Conservation (phyloP, 2,797 vertebrate species). For the Peromyscus melanophrys region DNA sequence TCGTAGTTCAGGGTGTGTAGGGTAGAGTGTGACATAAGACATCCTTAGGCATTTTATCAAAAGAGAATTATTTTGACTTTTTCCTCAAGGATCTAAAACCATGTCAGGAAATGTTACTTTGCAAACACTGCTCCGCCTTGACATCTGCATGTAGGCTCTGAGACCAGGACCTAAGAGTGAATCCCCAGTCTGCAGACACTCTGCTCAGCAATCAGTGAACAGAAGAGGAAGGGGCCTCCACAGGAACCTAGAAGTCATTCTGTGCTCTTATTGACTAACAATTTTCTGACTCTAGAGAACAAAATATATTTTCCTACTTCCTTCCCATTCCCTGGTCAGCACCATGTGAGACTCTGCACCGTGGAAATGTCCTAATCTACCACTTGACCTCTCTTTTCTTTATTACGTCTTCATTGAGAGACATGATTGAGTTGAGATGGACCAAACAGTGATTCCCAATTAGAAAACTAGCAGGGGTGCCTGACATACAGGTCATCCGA, state of each 20-base stretch:
- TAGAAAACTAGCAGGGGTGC: fast-evolving
- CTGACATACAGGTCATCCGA: background rate
- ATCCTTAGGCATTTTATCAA: background rate
- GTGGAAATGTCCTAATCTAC: no score
- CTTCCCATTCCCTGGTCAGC: background rate
- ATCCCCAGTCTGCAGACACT: background rate
- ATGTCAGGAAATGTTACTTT: background rate
- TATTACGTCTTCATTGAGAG: background rate
- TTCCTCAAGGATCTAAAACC: background rate
- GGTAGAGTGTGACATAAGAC: background rate
- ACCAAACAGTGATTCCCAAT: background rate
- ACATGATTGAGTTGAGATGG: fast-evolving
- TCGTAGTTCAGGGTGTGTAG: fast-evolving
- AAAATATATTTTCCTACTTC: background rate
- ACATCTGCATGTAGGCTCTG: fast-evolving
- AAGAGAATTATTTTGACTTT: background rate
- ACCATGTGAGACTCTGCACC: fast-evolving
- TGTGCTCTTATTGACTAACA: fast-evolving
- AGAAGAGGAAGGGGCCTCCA: background rate
- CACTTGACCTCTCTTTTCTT: background rate
- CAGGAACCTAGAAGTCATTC: background rate
- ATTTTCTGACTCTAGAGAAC: background rate
- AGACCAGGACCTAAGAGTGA: background rate
- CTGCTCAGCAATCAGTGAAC: background rate
- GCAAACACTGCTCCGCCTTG: background rate